A percentile compares a stretch with the other conserved stretches of the same genome.
Conservation (phyloP, 2,797 vertebrate genomes). For the Fratercula arctica region DNA sequence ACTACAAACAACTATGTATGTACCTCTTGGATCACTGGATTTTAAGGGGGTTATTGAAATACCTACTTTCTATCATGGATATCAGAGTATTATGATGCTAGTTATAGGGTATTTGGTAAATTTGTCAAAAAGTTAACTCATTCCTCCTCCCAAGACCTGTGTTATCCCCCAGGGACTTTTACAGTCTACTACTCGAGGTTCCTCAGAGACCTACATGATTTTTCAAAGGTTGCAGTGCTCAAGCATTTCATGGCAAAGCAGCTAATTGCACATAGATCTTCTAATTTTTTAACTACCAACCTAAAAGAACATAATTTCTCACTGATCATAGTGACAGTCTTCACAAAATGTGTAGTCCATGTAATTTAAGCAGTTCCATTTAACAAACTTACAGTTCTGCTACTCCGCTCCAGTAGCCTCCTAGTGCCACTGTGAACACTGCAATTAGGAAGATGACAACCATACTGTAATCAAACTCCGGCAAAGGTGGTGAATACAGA, state of each 20-base stretch:
- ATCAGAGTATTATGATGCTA: background rate
- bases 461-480: constrained; percentile 86
- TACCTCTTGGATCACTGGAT: background rate
- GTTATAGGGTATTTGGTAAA: background rate
- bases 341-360: background rate
- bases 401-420: constrained; percentile 92
- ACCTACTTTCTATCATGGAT: background rate
- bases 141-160: background rate
- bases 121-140: background rate
- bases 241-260: background rate
- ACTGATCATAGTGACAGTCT: background rate
- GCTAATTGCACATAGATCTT: background rate
- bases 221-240: background rate
- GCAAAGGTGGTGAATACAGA: constrained; percentile 83
- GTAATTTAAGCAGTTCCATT: background rate
- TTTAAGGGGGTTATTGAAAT: background rate
- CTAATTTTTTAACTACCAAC: background rate
- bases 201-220: background rate
- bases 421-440: constrained; percentile 86
- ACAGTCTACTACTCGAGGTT: background rate
- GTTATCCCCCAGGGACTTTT: background rate
- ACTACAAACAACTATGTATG: fast-evolving
- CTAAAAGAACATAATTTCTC: background rate
- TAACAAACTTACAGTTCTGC: constrained; percentile 85
- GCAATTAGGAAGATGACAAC: constrained; percentile 89